phyloP scores from a whole-genome alignment of 2,888 invertebrate genomes.

The Empis stercorea region DNA sequence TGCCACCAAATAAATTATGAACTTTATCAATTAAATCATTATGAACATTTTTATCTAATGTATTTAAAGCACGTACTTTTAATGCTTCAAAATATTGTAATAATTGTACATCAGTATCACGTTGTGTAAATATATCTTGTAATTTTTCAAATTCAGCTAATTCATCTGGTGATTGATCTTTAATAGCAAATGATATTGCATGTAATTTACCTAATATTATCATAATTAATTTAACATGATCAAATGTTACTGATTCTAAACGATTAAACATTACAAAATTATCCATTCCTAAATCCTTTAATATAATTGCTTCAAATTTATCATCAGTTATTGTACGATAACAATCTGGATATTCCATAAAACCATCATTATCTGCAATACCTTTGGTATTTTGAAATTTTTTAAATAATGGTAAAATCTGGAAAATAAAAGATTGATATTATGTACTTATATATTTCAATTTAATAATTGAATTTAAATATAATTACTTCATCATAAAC shows the following conservation, averaged over 20 bases:
- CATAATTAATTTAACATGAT: conserved; percentile 32
- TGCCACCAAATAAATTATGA: conserved; percentile 14
- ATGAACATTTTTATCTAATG: conserved; percentile 15
- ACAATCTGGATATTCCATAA: conserved; percentile 21
- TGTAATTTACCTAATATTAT: conserved; percentile 38
- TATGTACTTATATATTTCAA: background rate
- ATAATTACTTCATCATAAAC: conserved; percentile 26
- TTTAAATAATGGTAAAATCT: conserved; percentile 22
- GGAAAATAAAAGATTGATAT: background rate
- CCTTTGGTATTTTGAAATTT: conserved; percentile 22
- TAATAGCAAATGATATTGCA: conserved; percentile 36
- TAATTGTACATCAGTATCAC: conserved; percentile 17
- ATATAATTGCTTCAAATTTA: conserved; percentile 34
- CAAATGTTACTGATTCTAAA: conserved; percentile 28
- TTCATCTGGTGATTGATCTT: conserved; percentile 20
- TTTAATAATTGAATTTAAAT: too few relatives aligned
- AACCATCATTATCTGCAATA: conserved; percentile 16
- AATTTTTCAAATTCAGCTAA: conserved; percentile 14
- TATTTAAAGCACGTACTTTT: conserved; percentile 17
- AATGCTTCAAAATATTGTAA: conserved; percentile 20
- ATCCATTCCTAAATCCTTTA: conserved; percentile 37
- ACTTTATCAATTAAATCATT: conserved; percentile 12
- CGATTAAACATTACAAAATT: conserved; percentile 37
- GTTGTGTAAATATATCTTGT: conserved; percentile 22
- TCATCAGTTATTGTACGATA: conserved; percentile 23